Evolutionary conservation across 2,113 vertebrate genomes (phyloP).

Genomic region (Syngnathus typhle): DNA sequence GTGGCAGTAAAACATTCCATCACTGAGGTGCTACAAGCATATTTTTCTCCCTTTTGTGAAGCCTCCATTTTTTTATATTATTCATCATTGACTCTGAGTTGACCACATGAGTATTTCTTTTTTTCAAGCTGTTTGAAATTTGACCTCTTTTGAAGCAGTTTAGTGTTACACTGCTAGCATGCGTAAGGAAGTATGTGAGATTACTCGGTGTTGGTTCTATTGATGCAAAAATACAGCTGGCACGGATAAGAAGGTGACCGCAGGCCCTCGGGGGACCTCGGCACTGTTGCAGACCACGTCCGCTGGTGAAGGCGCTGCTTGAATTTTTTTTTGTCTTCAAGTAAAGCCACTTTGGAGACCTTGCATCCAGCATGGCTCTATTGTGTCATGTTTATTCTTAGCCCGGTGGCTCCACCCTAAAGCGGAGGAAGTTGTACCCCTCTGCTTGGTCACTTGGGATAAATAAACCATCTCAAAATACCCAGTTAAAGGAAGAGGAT

Average conservation of each 20-base stretch:
- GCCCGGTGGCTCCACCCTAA: constrained; percentile 44
- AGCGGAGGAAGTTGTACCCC: constrained; percentile 56
- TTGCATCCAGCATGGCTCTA: background rate
- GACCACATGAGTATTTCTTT: background rate
- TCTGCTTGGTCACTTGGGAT: constrained; percentile 57
- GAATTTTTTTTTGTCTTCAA: constrained; percentile 38
- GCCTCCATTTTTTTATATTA: background rate
- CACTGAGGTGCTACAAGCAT: background rate
- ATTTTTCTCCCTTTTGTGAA: background rate
- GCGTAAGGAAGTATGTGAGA: constrained; percentile 18
- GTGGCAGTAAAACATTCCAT: constrained; percentile 54
- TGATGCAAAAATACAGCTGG: constrained; percentile 37
- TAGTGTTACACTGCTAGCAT: constrained; percentile 10
- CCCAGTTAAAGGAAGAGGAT: constrained; percentile 62
- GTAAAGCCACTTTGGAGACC: constrained; percentile 3
- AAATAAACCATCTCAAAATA: constrained; percentile 69
- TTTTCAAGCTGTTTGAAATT: background rate
- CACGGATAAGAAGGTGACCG: constrained; percentile 22
- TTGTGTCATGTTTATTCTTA: constrained; percentile 33
- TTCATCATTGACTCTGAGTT: background rate
- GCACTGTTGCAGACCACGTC: constrained; percentile 33
- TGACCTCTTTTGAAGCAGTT: constrained; percentile 11
- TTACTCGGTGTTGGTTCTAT: constrained; percentile 23
- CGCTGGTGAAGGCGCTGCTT: constrained; percentile 22
- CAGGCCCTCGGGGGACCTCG: constrained; percentile 28